These are phyloP conservation scores for Bombus cullumanus DNA, from an alignment of 1,140 invertebrate species.

Conservation along the genomic window DNA sequence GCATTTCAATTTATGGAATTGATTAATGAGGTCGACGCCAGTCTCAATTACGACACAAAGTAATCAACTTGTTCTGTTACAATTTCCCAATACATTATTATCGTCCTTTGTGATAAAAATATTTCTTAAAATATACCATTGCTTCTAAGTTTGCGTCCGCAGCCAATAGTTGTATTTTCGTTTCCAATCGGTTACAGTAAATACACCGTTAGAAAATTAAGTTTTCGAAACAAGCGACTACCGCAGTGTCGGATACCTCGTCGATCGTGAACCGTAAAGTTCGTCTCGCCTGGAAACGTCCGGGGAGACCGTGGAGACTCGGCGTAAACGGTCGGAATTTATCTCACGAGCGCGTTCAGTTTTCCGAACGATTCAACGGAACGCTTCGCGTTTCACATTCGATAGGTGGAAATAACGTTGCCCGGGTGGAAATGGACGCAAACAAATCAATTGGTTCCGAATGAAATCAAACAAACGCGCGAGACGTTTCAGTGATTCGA, in stretches of 20 bases:
- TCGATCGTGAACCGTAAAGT: not conserved
- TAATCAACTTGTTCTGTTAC: not conserved
- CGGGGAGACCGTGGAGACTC: not conserved
- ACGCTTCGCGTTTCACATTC: slow-evolving; percentile 5
- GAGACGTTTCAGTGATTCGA: not conserved
- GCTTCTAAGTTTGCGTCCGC: not conserved
- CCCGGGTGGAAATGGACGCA: not conserved
- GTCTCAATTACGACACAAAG: not conserved
- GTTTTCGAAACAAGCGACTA: not conserved
- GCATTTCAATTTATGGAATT: not conserved
- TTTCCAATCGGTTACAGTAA: not conserved
- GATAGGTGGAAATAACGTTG: slow-evolving; percentile 6
- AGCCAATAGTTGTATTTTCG: not conserved
- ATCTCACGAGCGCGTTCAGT: not conserved
- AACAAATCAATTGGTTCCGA: slow-evolving; percentile 29
- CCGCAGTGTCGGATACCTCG: not conserved
- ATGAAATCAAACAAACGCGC: slow-evolving; percentile 17
- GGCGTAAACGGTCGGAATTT: not conserved
- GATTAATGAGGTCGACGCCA: no score
- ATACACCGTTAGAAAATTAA: not conserved
- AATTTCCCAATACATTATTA: not conserved
- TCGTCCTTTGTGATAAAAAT: not conserved
- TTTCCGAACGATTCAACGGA: slow-evolving; percentile 1
- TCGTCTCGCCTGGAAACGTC: not conserved
- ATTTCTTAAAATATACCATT: not conserved